Evolutionary conservation across 2,797 vertebrate species (phyloP), one percentile per base, ranked within the genome.

Genomic region (Pseudochaenichthys georgianus): DNA sequence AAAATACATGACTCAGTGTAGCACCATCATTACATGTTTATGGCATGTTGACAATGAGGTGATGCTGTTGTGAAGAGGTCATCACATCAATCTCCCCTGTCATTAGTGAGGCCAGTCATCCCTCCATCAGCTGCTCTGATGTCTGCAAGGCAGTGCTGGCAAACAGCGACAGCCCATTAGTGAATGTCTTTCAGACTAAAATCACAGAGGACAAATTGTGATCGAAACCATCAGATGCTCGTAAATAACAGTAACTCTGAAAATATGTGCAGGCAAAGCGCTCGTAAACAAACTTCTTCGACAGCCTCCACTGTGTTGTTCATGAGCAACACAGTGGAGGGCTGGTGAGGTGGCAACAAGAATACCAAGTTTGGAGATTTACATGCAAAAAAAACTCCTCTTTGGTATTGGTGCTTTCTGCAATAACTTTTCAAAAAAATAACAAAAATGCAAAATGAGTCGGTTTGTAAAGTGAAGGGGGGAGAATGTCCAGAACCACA

Each of bases 101-200:
- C 61, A 80, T 80, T 78, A 80, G n/a, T 12, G 58, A 54, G 23
- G 1, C 10, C 61, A 41, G 64, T 64, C 77, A 57, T 68, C 48
- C 16, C 55, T 23, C n/a, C 41, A 51, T 69, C 68, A 59, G 47
- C 54, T 48, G 59, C 7, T 81, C 21, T 15, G 58, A 70, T 68
- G 52, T 54, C 50, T 70, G 31, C 11, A 8, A 11, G 13, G 53
- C 1, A 8, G 23, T 21, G 52, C 51, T 4, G 57, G 21, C 16
- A 57, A 42, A 61, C 8, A 71, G 42, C 19, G 34, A 61, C 8
- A 71, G 42, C 19, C 46, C 19, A 19, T 3, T 2, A 34, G n/a
- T 31, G 16, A 55, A 31, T 19, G 46, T 41, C 45, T 19, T 19
- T 66, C 31, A 59, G 5, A 38, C 41, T 9, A 17, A 13, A 57